Conservation (phyloP, 2,797 vertebrate genomes). For the Trichosurus vulpecula region DNA sequence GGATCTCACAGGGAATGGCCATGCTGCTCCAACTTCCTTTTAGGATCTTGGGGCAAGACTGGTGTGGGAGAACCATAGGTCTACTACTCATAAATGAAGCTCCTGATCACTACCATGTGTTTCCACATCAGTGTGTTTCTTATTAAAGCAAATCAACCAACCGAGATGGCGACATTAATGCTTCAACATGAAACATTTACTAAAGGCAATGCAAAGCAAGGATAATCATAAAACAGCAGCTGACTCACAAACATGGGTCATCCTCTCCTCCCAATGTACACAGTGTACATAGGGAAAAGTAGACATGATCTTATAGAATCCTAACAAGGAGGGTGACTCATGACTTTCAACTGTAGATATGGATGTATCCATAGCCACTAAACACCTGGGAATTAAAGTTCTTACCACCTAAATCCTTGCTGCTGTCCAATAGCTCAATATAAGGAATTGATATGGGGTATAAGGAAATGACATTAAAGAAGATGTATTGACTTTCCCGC, state of each 20-base stretch:
- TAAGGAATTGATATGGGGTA: neutral
- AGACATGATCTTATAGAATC: neutral
- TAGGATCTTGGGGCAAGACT: neutral
- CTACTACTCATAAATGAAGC: neutral
- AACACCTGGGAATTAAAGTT: neutral
- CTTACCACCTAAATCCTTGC: neutral
- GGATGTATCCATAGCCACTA: neutral
- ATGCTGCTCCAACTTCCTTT: neutral
- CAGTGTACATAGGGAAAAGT: neutral
- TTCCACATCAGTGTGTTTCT: too few species aligned
- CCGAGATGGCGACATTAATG: neutral
- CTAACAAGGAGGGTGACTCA: neutral
- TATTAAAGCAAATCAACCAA: neutral
- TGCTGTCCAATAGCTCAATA: neutral
- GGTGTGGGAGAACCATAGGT: neutral
- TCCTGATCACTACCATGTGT: too few species aligned
- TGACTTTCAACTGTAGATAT: neutral
- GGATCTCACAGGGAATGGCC: too few species aligned
- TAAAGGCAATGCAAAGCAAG: neutral
- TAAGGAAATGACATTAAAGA: neutral
- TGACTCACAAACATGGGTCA: neutral
- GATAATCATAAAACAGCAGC: neutral
- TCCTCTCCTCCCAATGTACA: neutral
- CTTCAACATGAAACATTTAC: neutral
- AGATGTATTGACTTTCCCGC: neutral